phyloP scores from a whole-genome alignment of 2,113 vertebrate genomes.

The Odontesthes bonariensis region DNA sequence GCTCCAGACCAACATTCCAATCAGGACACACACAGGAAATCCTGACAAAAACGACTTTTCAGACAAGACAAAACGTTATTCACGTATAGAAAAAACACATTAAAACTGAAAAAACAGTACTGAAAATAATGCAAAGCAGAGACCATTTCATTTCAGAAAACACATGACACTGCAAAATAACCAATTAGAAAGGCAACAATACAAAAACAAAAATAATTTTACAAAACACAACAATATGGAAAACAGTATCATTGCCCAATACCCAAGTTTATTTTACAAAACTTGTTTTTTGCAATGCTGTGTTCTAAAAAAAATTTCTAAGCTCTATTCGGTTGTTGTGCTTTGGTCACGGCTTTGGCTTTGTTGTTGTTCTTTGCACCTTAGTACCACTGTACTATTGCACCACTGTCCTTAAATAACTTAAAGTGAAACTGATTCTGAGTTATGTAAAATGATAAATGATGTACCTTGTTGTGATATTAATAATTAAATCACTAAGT shows the following conservation, averaged over 20 bases:
- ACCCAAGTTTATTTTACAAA: background rate
- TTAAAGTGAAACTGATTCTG: slow-evolving; percentile 28
- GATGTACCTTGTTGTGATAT: slow-evolving; percentile 38
- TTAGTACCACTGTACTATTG: background rate
- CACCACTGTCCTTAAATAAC: slow-evolving; percentile 10
- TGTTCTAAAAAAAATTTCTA: background rate
- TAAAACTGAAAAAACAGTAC: background rate
- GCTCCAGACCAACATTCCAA: too few species aligned
- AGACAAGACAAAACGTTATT: background rate
- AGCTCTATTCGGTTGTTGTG: background rate
- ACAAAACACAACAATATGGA: too few species aligned
- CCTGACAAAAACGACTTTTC: too few species aligned
- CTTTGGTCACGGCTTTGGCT: background rate
- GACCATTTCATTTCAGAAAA: too few species aligned
- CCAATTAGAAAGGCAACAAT: too few species aligned
- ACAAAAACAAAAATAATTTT: too few species aligned
- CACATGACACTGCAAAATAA: too few species aligned
- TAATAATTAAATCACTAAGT: slow-evolving; percentile 58
- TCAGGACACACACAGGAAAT: too few species aligned
- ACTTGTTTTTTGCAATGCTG: background rate
- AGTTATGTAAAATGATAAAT: slow-evolving; percentile 51
- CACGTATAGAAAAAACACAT: background rate
- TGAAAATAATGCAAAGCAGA: too few species aligned
- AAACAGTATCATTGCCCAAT: too few species aligned
- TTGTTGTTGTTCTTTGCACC: slow-evolving; percentile 1